A percentile compares a stretch with the other conserved stretches of the same genome.
Conservation (phyloP, 2,888 invertebrate species). For the Seira sanloemensis region DNA sequence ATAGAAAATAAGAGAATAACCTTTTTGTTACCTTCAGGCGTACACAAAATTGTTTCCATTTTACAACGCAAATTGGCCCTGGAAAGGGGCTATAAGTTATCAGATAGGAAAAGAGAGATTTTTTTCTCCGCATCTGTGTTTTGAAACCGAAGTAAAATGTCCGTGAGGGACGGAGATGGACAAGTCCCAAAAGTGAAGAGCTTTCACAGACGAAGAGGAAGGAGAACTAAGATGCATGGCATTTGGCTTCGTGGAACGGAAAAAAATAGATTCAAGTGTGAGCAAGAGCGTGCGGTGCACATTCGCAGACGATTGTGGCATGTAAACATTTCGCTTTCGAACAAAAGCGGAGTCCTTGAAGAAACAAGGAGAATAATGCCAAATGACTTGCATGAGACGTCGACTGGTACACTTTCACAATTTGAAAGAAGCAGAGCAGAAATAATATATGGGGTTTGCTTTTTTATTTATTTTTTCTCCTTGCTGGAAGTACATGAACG, state of each 20-base stretch:
- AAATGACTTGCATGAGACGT: not conserved
- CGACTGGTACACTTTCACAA: not conserved
- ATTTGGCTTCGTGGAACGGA: not conserved
- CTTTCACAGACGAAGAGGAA: not conserved
- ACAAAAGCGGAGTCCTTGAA: constrained; percentile 27
- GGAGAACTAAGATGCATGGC: not conserved
- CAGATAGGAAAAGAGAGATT: not conserved
- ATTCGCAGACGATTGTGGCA: not conserved
- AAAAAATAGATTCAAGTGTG: not conserved
- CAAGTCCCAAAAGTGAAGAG: not conserved
- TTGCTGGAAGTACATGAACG: not conserved
- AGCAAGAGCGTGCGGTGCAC: not conserved
- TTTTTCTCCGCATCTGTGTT: too few relatives aligned
- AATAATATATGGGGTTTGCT: not conserved
- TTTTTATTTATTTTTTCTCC: not conserved
- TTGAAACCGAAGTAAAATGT: not conserved
- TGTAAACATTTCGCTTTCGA: not conserved
- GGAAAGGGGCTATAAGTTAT: not conserved
- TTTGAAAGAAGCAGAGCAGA: not conserved
- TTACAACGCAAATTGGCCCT: not conserved
- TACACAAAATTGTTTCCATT: too few relatives aligned
- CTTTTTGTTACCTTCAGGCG: too few relatives aligned
- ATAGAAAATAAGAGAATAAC: too few relatives aligned
- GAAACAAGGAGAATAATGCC: constrained; percentile 35
- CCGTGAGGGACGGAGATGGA: not conserved